These are phyloP conservation scores for Nothobranchius kuhntae DNA, from an alignment of 2,113 vertebrate species.

Conservation along the genomic window DNA sequence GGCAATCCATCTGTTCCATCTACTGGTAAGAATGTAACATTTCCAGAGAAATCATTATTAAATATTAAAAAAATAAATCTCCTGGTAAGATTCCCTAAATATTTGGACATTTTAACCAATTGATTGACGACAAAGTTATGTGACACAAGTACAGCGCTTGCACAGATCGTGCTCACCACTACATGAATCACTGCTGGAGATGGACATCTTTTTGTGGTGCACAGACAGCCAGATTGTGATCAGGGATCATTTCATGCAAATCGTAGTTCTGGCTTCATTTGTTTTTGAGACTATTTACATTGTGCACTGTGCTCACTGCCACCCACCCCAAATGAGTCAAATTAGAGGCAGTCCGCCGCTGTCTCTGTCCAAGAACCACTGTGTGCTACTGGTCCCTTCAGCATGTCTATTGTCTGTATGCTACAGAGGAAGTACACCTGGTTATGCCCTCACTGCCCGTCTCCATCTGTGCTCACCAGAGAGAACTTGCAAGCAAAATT, in stretches of 20 bases:
- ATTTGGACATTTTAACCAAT: no score
- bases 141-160: conserved; percentile 5
- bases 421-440: conserved; percentile 84
- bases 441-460: conserved; percentile 85
- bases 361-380: conserved; percentile 67
- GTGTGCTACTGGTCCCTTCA: conserved; percentile 76
- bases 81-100: no score
- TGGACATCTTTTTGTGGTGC: conserved; percentile 64
- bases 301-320: conserved; percentile 48
- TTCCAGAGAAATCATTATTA: no score
- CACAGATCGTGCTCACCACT: conserved; percentile 2
- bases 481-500: conserved; percentile 87
- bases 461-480: conserved; percentile 87
- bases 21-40: no score
- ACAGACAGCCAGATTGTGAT: conserved; percentile 51
- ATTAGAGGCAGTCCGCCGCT: conserved; percentile 64
- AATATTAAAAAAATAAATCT: no score
- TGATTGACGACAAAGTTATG: no score
- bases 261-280: conserved; percentile 61
- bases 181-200: conserved; percentile 34
- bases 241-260: conserved; percentile 70
- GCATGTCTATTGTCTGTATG: conserved; percentile 84
- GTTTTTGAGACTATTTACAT: conserved; percentile 56
- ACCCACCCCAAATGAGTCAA: conserved; percentile 66
- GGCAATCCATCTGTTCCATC: no score